phyloP scores from a whole-genome alignment of 1,140 invertebrate species.

The Papilio polyxenes region DNA sequence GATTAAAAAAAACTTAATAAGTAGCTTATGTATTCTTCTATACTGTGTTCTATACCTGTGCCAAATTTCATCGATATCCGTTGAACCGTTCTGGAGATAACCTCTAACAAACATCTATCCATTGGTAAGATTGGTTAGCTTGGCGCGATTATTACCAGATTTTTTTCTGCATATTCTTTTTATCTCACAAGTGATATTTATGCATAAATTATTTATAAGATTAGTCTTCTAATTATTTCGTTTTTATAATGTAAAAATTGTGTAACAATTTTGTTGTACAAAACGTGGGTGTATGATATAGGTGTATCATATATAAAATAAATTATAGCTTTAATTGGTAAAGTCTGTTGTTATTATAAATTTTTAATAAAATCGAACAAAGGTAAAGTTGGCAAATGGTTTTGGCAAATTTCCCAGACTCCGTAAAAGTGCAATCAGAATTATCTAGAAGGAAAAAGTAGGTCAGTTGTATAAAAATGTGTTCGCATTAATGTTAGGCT shows the following conservation, averaged over 20 bases:
- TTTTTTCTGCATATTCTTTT: background rate
- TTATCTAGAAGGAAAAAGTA: background rate
- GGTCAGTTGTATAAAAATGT: background rate
- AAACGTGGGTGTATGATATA: too few relatives aligned
- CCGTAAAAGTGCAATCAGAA: constrained; percentile 11
- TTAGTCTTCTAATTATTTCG: too few relatives aligned
- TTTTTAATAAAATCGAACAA: background rate
- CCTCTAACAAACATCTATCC: too few relatives aligned
- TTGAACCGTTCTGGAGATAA: too few relatives aligned
- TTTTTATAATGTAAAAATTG: too few relatives aligned
- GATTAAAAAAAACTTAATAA: too few relatives aligned
- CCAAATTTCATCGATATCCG: too few relatives aligned
- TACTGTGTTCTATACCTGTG: too few relatives aligned
- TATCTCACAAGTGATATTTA: background rate
- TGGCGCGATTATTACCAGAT: background rate
- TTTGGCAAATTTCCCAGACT: constrained; percentile 2
- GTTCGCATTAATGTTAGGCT: background rate
- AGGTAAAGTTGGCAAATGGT: background rate
- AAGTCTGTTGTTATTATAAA: background rate
- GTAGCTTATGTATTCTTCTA: too few relatives aligned
- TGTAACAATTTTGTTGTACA: too few relatives aligned
- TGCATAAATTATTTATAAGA: too few relatives aligned
- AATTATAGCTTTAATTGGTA: background rate
- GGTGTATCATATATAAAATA: too few relatives aligned
- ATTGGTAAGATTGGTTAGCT: background rate